Evolutionary conservation across 1,140 invertebrate species (phyloP).

Genomic region (Calliphora vicina): DNA sequence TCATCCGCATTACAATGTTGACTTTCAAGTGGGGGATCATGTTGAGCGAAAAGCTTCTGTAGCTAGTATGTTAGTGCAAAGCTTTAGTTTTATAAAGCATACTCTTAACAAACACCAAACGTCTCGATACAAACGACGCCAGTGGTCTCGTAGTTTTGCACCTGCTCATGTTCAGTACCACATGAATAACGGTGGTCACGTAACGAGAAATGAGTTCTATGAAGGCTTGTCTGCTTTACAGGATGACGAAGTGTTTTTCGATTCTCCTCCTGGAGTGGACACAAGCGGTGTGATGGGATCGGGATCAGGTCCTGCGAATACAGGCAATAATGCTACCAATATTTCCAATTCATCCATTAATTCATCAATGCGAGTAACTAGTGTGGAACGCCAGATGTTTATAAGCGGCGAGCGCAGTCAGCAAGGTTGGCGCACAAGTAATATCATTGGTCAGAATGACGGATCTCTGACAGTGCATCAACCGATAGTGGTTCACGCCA

Average conservation of each 20-base stretch:
- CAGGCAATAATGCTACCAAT: background rate
- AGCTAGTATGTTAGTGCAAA: constrained; percentile 68
- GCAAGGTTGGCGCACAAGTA: constrained; percentile 23
- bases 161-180: constrained; percentile 57
- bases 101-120: constrained; percentile 65
- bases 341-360: background rate
- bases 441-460: constrained; percentile 35
- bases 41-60: constrained; percentile 68
- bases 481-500: background rate
- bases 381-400: constrained; percentile 5
- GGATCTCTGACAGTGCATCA: background rate
- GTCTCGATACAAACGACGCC: constrained; percentile 58
- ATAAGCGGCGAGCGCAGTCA: background rate
- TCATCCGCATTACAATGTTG: constrained; percentile 42
- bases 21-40: constrained; percentile 48
- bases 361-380: background rate
- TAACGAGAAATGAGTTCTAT: constrained; percentile 39
- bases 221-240: constrained; percentile 48
- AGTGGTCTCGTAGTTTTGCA: constrained; percentile 68
- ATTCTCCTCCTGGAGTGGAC: constrained; percentile 46
- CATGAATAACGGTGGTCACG: constrained; percentile 31
- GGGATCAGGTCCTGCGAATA: background rate
- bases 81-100: constrained; percentile 66
- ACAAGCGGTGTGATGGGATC: background rate
- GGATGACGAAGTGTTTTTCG: constrained; percentile 60